Evolutionary conservation across 2,113 vertebrate species (phyloP).

Genomic region (Pardalotus punctatus): DNA sequence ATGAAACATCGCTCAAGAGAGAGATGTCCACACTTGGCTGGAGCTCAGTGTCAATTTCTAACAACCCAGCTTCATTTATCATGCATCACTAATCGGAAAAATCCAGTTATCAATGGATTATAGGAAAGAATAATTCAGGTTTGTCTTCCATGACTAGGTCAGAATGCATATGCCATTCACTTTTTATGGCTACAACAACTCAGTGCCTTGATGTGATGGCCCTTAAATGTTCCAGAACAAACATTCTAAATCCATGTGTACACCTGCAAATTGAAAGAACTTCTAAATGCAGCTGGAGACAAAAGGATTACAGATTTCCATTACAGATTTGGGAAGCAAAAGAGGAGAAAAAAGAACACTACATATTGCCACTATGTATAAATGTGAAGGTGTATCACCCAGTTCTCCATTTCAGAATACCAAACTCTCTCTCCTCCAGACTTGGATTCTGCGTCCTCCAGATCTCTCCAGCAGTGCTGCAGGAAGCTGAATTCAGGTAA

Average conservation of each 20-base stretch:
- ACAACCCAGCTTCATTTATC: background rate
- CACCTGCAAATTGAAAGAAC: background rate
- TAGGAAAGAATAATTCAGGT: background rate
- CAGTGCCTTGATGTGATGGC: background rate
- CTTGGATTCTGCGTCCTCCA: background rate
- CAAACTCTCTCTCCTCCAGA: background rate
- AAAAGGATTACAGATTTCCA: background rate
- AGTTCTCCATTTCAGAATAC: background rate
- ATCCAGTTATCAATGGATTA: background rate
- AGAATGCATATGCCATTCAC: background rate
- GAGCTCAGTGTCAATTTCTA: background rate
- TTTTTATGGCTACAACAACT: background rate
- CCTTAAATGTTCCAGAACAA: conserved; percentile 6
- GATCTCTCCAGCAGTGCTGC: background rate
- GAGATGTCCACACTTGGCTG: background rate
- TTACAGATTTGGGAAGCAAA: background rate
- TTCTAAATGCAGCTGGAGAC: background rate
- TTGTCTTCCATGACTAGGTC: background rate
- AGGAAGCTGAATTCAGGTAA: background rate
- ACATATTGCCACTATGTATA: background rate
- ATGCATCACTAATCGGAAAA: background rate
- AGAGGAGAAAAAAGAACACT: background rate
- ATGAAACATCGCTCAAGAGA: background rate
- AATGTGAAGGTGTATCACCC: background rate
- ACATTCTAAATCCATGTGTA: background rate